Evolutionary conservation across 2,888 invertebrate species (phyloP).

Genomic region (Bruchidius siliquastri): DNA sequence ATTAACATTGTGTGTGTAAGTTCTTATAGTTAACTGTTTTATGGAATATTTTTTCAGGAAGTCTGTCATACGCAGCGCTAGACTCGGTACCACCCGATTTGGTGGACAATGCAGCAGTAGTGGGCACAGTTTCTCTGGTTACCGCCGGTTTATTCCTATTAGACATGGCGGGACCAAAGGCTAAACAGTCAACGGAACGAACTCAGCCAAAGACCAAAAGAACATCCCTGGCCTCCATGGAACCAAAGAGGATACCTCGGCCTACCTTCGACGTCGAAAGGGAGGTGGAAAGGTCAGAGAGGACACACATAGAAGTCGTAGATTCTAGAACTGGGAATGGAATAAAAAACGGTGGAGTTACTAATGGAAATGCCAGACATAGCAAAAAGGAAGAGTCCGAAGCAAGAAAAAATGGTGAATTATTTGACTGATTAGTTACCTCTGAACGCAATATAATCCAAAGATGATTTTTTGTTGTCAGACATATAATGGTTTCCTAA

Average conservation of each 20-base stretch:
- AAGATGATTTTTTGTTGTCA: too few species aligned
- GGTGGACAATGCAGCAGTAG: slow-evolving; percentile 66
- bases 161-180: slow-evolving; percentile 61
- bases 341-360: slow-evolving; percentile 12
- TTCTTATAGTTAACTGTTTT: too few species aligned
- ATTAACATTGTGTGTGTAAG: too few species aligned
- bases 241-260: slow-evolving; percentile 23
- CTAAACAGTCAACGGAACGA: slow-evolving; percentile 32
- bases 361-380: slow-evolving; percentile 4
- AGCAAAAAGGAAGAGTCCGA: not conserved
- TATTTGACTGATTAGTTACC: not conserved
- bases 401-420: not conserved
- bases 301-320: slow-evolving; percentile 14
- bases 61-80: slow-evolving; percentile 64
- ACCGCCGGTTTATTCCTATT: slow-evolving; percentile 65
- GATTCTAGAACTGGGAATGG: slow-evolving; percentile 11
- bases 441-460: too few species aligned
- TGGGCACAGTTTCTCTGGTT: slow-evolving; percentile 62
- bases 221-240: slow-evolving; percentile 17
- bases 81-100: slow-evolving; percentile 65
- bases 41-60: slow-evolving; percentile 47
- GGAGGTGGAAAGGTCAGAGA: slow-evolving; percentile 19
- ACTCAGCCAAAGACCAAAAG: slow-evolving; percentile 10
- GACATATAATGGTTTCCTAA: too few species aligned
- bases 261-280: slow-evolving; percentile 32